These are phyloP conservation scores for Allacma fusca DNA, from an alignment of 2,888 invertebrate genomes.

Conservation along the genomic window DNA sequence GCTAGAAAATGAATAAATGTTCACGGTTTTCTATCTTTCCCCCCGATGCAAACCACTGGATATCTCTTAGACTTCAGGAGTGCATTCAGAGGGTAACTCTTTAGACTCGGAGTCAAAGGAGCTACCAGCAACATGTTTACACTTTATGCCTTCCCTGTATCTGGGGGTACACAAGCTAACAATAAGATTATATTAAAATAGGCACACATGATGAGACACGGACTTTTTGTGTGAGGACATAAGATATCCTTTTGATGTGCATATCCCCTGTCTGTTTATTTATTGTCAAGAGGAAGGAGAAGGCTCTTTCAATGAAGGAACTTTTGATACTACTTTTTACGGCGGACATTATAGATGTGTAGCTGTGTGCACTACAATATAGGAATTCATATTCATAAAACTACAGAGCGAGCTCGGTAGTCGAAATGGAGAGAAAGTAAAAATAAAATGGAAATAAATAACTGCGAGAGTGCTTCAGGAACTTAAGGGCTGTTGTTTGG, in stretches of 20 bases:
- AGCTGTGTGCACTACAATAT: neutral
- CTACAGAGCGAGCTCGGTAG: slow-evolving; percentile 25
- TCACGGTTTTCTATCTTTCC: slow-evolving; percentile 31
- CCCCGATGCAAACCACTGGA: neutral
- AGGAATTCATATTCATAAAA: slow-evolving; percentile 1
- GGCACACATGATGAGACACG: slow-evolving; percentile 13
- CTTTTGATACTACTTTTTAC: slow-evolving; percentile 40
- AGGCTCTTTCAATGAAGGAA: neutral
- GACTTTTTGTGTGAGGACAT: slow-evolving; percentile 31
- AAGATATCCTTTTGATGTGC: slow-evolving; percentile 22
- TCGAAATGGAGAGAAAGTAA: slow-evolving; percentile 37
- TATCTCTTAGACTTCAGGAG: neutral
- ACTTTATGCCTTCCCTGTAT: neutral
- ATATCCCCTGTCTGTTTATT: slow-evolving; percentile 27
- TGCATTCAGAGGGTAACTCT: neutral
- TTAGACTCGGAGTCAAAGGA: neutral
- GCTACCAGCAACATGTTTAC: neutral
- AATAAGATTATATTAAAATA: slow-evolving; percentile 7
- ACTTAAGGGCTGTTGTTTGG: slow-evolving; percentile 23
- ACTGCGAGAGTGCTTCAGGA: slow-evolving; percentile 18
- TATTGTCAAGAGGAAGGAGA: slow-evolving; percentile 33
- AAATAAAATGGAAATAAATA: slow-evolving; percentile 41
- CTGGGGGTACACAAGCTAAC: no score
- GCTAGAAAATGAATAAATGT: slow-evolving; percentile 38
- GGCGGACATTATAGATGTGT: slow-evolving; percentile 27